Evolutionary conservation across 2,797 vertebrate genomes (phyloP).

Genomic region (Limosa lapponica): DNA sequence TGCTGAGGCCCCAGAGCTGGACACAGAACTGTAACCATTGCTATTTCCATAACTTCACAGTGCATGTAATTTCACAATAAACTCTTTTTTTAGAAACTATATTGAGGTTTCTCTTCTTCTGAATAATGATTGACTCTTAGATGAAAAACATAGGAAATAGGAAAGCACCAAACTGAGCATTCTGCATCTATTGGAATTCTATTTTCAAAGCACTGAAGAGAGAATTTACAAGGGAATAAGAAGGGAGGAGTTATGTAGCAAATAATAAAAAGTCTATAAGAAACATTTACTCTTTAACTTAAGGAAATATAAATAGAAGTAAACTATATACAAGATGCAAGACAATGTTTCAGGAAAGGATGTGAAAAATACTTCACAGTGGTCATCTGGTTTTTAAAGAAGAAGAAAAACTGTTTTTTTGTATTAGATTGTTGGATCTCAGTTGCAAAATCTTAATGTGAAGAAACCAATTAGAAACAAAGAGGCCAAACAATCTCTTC

Average conservation of each 20-base stretch:
- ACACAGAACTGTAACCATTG: not conserved
- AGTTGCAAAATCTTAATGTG: not conserved
- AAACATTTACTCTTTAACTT: not conserved
- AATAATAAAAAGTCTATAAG: not conserved
- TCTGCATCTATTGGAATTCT: not conserved
- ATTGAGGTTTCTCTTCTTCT: not conserved
- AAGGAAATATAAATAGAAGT: not conserved
- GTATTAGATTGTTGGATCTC: not conserved
- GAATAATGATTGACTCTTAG: not conserved
- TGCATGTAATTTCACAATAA: not conserved
- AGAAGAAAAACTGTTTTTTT: not conserved
- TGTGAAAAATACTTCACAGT: not conserved
- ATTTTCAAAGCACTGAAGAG: not conserved
- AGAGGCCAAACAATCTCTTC: not conserved
- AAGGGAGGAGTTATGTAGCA: not conserved
- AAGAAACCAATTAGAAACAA: not conserved
- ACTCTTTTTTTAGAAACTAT: not conserved
- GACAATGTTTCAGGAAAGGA: not conserved
- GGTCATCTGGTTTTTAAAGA: not conserved
- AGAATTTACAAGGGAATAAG: not conserved
- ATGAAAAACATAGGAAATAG: not conserved
- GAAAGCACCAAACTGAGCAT: not conserved
- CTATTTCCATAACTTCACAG: not conserved
- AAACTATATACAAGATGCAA: not conserved
- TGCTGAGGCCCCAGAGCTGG: no score